Conservation (phyloP, 2,113 vertebrate species). For the Platycercus adscitus region DNA sequence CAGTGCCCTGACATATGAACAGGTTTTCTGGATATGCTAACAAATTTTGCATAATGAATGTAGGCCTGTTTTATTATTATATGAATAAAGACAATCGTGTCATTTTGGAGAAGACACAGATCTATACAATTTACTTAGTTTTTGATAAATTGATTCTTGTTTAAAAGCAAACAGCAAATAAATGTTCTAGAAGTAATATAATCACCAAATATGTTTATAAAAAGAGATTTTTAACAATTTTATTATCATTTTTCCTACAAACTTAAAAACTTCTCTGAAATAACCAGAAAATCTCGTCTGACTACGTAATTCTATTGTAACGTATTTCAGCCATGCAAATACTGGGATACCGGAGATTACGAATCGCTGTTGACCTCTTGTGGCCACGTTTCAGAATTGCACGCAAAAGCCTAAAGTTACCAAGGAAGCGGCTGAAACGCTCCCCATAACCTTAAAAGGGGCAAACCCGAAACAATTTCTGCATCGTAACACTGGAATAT, state of each 20-base stretch:
- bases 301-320: rapidly evolving
- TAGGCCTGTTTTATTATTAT: background rate
- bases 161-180: background rate
- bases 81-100: background rate
- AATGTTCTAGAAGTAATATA: background rate
- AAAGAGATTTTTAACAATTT: background rate
- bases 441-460: background rate
- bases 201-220: background rate
- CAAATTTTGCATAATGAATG: background rate
- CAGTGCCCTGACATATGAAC: background rate
- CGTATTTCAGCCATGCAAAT: rapidly evolving
- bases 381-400: background rate
- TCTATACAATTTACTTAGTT: background rate
- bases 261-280: background rate
- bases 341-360: background rate
- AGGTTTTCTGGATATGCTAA: background rate
- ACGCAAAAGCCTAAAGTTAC: rapidly evolving
- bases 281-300: background rate
- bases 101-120: background rate
- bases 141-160: background rate
- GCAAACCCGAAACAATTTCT: background rate
- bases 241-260: background rate
- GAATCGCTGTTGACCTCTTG: constrained; percentile 27
- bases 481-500: background rate
- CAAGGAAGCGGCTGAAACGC: background rate